These are phyloP conservation scores for Lindbergichthys nudifrons DNA, from an alignment of 2,797 vertebrate genomes.

Conservation along the genomic window DNA sequence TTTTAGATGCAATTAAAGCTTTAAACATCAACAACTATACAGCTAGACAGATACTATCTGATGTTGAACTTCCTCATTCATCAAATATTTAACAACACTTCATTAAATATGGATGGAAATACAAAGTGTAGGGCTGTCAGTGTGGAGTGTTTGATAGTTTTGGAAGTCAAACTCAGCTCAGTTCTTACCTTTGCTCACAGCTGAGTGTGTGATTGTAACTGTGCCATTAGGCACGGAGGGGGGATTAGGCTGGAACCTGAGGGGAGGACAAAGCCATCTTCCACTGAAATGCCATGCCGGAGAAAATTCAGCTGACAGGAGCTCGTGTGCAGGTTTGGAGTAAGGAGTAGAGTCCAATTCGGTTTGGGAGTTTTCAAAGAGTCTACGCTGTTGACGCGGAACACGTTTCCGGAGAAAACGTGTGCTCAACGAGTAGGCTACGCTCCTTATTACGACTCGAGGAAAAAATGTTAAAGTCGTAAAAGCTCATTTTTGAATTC, in stretches of 20 bases:
- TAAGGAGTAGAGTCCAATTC: slow-evolving; percentile 27
- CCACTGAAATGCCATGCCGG: slow-evolving; percentile 53
- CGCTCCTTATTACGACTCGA: slow-evolving; percentile 30
- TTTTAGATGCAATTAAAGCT: background rate
- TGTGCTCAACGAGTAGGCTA: slow-evolving; percentile 33
- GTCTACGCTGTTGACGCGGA: slow-evolving; percentile 3
- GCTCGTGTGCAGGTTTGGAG: slow-evolving; percentile 29
- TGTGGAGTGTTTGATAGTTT: slow-evolving; percentile 6
- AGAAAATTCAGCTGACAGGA: slow-evolving; percentile 38
- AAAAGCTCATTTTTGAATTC: slow-evolving; percentile 22
- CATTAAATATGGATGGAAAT: slow-evolving; percentile 50
- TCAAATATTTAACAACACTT: slow-evolving; percentile 40
- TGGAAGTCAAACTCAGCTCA: slow-evolving; percentile 23
- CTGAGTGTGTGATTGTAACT: slow-evolving; percentile 38
- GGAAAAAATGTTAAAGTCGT: slow-evolving; percentile 37
- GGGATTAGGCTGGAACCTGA: slow-evolving; percentile 45
- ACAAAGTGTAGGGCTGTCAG: slow-evolving; percentile 11
- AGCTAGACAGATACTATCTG: background rate
- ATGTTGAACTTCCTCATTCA: slow-evolving; percentile 21
- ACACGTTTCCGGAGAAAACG: slow-evolving; percentile 40
- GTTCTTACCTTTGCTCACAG: slow-evolving; percentile 66
- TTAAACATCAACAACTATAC: background rate
- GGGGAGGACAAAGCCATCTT: slow-evolving; percentile 58
- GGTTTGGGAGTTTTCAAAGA: background rate
- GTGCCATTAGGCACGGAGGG: slow-evolving; percentile 55